Conservation (phyloP, 1,140 invertebrate genomes). For the Nebria ingens region DNA sequence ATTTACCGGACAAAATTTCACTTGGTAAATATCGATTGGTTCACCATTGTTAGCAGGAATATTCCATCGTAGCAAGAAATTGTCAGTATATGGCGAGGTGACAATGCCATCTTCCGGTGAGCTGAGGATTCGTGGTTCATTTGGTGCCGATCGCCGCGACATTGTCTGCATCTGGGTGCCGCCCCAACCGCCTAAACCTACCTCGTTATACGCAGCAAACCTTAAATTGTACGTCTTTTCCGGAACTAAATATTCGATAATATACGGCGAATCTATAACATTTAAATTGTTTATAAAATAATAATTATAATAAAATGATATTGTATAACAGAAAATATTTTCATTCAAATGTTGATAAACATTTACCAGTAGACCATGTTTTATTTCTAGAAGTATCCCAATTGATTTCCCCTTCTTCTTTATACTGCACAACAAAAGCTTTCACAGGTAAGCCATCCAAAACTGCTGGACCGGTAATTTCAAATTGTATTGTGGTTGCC, state of each 20-base stretch:
- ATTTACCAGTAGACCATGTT: conserved; percentile 62
- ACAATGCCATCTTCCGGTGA: conserved; percentile 28
- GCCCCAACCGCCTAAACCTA: conserved; percentile 66
- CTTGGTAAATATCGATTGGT: conserved; percentile 70
- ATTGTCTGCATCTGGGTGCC: conserved; percentile 31
- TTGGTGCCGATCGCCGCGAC: conserved; percentile 44
- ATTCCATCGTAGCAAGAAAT: conserved; percentile 71
- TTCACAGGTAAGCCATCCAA: conserved; percentile 63
- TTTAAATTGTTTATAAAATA: too few relatives aligned
- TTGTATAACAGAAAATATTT: conserved; percentile 3
- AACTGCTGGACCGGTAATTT: conserved; percentile 57
- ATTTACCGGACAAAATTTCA: conserved; percentile 71
- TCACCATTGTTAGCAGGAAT: conserved; percentile 80
- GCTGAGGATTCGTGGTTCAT: conserved; percentile 43
- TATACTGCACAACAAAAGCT: conserved; percentile 64
- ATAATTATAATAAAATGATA: conserved; percentile 2
- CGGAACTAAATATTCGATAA: conserved; percentile 69
- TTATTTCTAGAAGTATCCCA: conserved; percentile 58
- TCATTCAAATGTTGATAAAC: too few relatives aligned
- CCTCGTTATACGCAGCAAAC: conserved; percentile 75
- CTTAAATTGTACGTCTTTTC: conserved; percentile 72
- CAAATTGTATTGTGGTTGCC: conserved; percentile 74
- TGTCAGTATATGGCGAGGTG: conserved; percentile 53
- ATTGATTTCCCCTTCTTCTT: conserved; percentile 45
- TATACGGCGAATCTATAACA: conserved; percentile 51